Percentiles rank a stretch among this genome's conserved stretches.
Conservation (phyloP, 2,888 invertebrate genomes). For the Campoplex capitator region DNA sequence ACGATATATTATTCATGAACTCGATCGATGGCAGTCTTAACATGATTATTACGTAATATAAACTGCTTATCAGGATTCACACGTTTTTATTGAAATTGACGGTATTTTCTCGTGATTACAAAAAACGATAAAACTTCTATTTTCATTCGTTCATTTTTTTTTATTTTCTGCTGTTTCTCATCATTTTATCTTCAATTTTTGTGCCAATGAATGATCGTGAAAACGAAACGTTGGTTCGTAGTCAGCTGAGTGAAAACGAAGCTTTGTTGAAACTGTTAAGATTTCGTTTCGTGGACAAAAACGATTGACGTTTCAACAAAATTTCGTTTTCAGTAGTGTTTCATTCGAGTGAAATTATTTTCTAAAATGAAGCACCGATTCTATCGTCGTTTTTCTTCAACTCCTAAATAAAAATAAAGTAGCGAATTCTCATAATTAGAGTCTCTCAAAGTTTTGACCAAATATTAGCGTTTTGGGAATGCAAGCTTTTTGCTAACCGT, state of each 20-base stretch:
- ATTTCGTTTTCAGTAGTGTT: too few relatives aligned
- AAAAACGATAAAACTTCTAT: neutral
- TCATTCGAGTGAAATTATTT: too few relatives aligned
- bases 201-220: too few relatives aligned
- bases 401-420: neutral
- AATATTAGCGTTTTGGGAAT: conserved; percentile 7
- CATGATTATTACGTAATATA: conserved; percentile 23
- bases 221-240: too few relatives aligned
- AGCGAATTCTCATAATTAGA: neutral
- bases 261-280: too few relatives aligned
- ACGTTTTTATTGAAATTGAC: conserved; percentile 14
- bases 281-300: too few relatives aligned
- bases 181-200: neutral
- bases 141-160: neutral
- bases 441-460: neutral
- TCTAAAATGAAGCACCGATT: too few relatives aligned
- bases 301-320: too few relatives aligned
- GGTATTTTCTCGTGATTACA: neutral
- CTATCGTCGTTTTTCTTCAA: too few relatives aligned
- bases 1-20: conserved; percentile 12
- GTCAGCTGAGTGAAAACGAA: too few relatives aligned
- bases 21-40: conserved; percentile 2
- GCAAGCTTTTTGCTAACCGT: neutral
- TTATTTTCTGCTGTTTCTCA: neutral
- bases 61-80: conserved; percentile 45